A percentile compares a stretch with the other conserved stretches of the same genome.
Conservation (phyloP, 2,797 vertebrate species). For the Pangasius djambal region DNA sequence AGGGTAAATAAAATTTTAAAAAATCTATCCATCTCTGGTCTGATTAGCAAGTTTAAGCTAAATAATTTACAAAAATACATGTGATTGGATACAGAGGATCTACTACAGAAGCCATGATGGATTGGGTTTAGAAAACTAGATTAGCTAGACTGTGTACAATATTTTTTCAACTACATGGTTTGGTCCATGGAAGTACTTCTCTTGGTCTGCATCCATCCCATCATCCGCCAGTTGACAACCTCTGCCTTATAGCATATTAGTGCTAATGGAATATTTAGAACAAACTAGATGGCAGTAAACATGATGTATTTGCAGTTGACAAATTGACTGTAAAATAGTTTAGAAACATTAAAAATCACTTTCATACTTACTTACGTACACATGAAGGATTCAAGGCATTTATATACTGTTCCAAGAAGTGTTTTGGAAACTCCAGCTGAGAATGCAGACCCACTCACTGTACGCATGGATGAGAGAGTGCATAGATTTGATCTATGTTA, state of each 20-base stretch:
- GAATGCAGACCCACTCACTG: not conserved
- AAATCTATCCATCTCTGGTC: not conserved
- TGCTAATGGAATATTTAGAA: not conserved
- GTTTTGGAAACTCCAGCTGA: not conserved
- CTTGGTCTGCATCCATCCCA: not conserved
- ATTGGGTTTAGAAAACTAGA: not conserved
- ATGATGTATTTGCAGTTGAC: not conserved
- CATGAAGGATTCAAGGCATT: not conserved
- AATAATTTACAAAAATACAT: not conserved
- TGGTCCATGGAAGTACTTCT: not conserved
- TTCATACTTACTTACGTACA: not conserved
- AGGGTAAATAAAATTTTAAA: not conserved
- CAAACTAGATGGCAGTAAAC: not conserved
- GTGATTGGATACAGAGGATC: not conserved
- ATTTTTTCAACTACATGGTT: not conserved
- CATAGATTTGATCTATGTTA: slow-evolving; percentile 1
- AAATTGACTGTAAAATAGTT: not conserved
- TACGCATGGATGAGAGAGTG: not conserved
- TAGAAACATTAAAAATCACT: not conserved
- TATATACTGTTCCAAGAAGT: not conserved
- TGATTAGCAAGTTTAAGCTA: not conserved
- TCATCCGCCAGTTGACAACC: not conserved
- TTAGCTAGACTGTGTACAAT: not conserved
- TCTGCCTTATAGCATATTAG: not conserved
- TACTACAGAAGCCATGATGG: not conserved